Evolutionary conservation across 2,113 vertebrate genomes (phyloP), one percentile per base, ranked within the genome.

Genomic region (Paracanthobrama guichenoti): DNA sequence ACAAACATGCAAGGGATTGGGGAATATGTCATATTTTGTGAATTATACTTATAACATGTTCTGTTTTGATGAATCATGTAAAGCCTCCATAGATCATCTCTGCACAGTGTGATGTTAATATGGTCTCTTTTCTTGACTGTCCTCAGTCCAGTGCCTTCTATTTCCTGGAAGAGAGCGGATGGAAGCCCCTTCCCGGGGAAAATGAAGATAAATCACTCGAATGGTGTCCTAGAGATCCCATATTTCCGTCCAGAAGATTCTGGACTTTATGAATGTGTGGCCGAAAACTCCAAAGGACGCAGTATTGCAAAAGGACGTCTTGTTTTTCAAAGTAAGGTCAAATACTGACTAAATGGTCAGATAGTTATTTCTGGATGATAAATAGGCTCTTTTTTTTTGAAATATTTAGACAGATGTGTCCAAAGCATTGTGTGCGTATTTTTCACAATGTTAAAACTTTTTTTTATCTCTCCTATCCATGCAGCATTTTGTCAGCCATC

Each of bases 141-240:
- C 86, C 86, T 90, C 88, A 98, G 96, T 89, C 96, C 96, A 44
- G 93, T 98, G 89, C 96, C 96, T 82, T 94, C 89, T 44, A 96
- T 97, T 87, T 96, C 92, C 66, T 98, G 96, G 97, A 96, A 88
- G 87, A 95, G 95, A 89, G 92, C 93, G 88, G 95, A 97, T 87
- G 95, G 95, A 90, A 95, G 87, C 53, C 88, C 94, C 46, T 88
- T 96, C 86, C 87, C 95, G 84, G 95, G 93, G 88, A 97, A 96
- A 93, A 94, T 93, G 67, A 91, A 95, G 72, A 92, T 91, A 89
- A 93, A 93, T 93, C 91, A 93, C 91, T 93, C 91, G 69, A 94
- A 93, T 48, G 95, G 95, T 79, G 92, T 95, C 87, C 94, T 97
- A 74, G 95, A 96, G 92, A 97, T 97, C 87, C 95, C 95, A 55